Evolutionary conservation across 2,888 invertebrate species (phyloP).

Genomic region (Piscicola geometra): DNA sequence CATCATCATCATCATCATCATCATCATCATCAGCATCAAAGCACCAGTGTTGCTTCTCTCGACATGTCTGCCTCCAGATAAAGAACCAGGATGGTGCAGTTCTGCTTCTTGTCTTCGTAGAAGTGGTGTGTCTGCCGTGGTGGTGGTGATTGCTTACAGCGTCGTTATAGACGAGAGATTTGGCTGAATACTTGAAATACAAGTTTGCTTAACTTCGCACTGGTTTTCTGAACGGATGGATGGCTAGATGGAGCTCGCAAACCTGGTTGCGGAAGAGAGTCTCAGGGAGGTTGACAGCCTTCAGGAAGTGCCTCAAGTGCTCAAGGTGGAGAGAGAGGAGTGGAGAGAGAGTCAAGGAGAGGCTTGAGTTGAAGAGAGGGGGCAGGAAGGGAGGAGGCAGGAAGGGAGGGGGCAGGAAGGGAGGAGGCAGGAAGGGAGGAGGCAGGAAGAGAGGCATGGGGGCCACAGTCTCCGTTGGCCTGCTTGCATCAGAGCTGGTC

Average conservation of each 20-base stretch:
- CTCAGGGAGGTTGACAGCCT: background rate
- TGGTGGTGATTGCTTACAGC: background rate
- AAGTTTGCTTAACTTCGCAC: too few relatives aligned
- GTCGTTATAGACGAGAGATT: too few relatives aligned
- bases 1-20: too few relatives aligned
- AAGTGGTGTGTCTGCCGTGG: background rate
- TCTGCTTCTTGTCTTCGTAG: too few relatives aligned
- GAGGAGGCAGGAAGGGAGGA: constrained; percentile 35
- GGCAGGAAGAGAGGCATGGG: constrained; percentile 37
- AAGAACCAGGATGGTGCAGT: too few relatives aligned
- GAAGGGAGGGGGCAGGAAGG: too few relatives aligned
- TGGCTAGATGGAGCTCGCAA: background rate
- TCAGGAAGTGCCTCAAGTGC: background rate
- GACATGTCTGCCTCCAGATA: too few relatives aligned
- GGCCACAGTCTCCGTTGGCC: constrained; percentile 32
- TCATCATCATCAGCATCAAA: too few relatives aligned
- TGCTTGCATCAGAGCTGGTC: constrained; percentile 14
- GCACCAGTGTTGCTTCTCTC: too few relatives aligned
- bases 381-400: background rate
- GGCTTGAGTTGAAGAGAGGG: background rate
- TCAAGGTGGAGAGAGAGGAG: background rate
- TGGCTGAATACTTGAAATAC: too few relatives aligned
- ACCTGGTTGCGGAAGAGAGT: background rate
- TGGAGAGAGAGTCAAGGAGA: background rate
- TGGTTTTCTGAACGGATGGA: too few relatives aligned